Conservation (phyloP, 2,113 vertebrate genomes). For the Festucalex cinctus region DNA sequence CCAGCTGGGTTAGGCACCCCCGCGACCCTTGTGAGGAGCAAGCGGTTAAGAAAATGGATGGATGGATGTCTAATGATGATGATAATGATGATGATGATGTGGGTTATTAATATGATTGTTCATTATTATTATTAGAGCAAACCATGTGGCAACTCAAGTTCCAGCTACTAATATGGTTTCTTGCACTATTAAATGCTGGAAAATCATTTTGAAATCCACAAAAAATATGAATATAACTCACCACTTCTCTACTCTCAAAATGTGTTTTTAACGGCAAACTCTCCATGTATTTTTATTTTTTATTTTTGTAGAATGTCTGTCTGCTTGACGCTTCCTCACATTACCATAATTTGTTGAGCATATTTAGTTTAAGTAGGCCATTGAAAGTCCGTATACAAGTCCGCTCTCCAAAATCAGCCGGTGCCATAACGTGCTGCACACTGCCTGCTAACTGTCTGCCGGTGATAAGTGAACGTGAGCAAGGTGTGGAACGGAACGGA, state of each 20-base stretch:
- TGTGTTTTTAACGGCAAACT: background rate
- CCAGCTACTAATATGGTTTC: background rate
- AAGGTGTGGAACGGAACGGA: constrained; percentile 10
- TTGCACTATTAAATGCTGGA: background rate
- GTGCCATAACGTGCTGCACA: too few relatives aligned
- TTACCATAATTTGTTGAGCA: background rate
- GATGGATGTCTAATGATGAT: too few relatives aligned
- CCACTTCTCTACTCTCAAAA: background rate
- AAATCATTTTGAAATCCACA: background rate
- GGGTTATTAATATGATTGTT: too few relatives aligned
- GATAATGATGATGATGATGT: too few relatives aligned
- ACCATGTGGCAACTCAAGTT: background rate
- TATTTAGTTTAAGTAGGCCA: background rate
- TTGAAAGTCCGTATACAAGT: background rate
- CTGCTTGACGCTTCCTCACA: background rate
- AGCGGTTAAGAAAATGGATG: too few relatives aligned
- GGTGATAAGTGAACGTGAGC: constrained; percentile 20
- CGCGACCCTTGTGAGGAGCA: too few relatives aligned
- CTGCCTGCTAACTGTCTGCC: constrained; percentile 1
- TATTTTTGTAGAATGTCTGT: background rate
- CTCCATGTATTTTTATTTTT: background rate
- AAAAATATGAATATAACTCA: background rate
- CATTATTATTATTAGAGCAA: too few relatives aligned
- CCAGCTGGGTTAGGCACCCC: too few relatives aligned
- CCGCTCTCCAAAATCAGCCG: background rate